Base-by-base conservation (phyloP, 1,140 invertebrate genomes). In the Anastrepha obliqua region DNA sequence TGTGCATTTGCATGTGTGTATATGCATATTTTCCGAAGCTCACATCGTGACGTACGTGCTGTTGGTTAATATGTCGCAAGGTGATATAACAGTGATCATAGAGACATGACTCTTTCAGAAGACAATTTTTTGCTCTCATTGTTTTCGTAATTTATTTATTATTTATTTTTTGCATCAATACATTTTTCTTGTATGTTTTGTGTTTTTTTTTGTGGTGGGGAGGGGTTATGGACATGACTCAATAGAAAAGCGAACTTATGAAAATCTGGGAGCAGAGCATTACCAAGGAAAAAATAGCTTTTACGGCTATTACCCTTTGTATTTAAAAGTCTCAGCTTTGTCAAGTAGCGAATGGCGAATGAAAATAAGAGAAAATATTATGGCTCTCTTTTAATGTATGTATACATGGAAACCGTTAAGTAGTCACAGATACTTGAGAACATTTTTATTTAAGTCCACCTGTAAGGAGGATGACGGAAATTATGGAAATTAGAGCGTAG, bases 21-120 rank as follows among this genome's bases (percentile, higher is more conserved):
- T 39, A 29, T 29, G 42, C 65, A 70, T 42, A 70, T 15, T 74
- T 47, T 17, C 42, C 17, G 13, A 17, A 6, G 74, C n/a, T 85
- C 29, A 85, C 60, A 87, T 87, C 87, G 87, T 87, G 87, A 87
- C 87, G 87, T 87, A 87, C 87, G 87, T 87, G 87, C 81, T 87
- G 85, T 55, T 62, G 81, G 81, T 58, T 85, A 85, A 87, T 85
- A 64, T 87, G 87, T 87, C 87, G 85, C 87, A 87, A 85, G 87
- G 87, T 87, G 87, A 87, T 87, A 85, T 65, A 85, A 85, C 62
- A 87, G 62, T 85, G 78, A 87, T 87, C 85, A 87, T 42, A 67
- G 85, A 13, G 64, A 85, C 81, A 85, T 87, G 64, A 87, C 81
- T 58, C 44, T 85, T 59, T 39, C 51, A 17, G 86, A 15, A 59